Base-by-base conservation (phyloP, 2,797 vertebrate genomes). In the Lepilemur septentrionalis region DNA sequence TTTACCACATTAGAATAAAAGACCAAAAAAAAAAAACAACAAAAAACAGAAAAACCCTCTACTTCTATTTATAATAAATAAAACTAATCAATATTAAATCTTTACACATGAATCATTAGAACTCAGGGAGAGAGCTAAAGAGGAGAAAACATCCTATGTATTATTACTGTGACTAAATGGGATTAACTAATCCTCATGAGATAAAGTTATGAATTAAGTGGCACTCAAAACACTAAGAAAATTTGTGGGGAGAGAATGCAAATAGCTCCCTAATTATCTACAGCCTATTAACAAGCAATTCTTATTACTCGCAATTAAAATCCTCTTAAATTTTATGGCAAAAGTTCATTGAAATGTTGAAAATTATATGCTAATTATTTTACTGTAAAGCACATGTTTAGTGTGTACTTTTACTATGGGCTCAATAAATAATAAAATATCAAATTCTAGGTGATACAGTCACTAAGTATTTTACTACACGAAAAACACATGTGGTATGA, bases 221-320 rank as follows among this genome's bases (percentile, higher is more conserved):
- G 98, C 92, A 97, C 95, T 98, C 98, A 97, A 95, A 98, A 98
- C 90, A 98, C 95, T 98, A 98, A 97, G 98, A 98, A 98, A 98
- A 98, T 98, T 98, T 98, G 98, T 97, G 98, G 96, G 98, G 98
- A 99, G 98, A 99, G 98, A 99, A 99, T 99, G 99, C 98, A 99
- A 99, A 99, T 99, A 97, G 98, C 97, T 98, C 97, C 97, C 98
- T 99, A 99, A 99, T 99, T 99, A 99, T 99, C 98, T 98, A 91
- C 98, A 98, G 98, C 98, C 99, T 99, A 99, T 99, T 98, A 98
- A 98, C 98, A 98, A 97, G 98, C 98, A 98, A 98, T 99, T 97
- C 99, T 99, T 99, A 99, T 99, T 99, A 99, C 99, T 98, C 97
- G 98, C 99, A 99, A 99, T 99, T 99, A 99, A 99, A 99, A 98